Conservation (phyloP, 2,797 vertebrate species). For the Phrynocephalus forsythii region DNA sequence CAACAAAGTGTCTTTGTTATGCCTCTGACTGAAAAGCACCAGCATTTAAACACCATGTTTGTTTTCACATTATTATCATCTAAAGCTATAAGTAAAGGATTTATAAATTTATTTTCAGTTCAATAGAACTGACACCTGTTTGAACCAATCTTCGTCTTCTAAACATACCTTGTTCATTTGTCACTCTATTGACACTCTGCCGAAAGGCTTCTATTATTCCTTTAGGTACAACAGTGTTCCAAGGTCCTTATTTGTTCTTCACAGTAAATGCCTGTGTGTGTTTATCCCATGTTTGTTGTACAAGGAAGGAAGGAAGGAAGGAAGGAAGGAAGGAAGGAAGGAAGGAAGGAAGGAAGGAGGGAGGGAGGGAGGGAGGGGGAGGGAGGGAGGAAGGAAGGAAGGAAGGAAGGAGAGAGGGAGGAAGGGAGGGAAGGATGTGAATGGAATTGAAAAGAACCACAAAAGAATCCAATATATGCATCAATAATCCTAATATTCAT, state of each 20-base stretch:
- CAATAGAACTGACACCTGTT: conserved; percentile 6
- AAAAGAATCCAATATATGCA: background rate
- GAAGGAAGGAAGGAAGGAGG: too few species aligned
- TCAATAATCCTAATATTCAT: background rate
- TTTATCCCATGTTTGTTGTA: background rate
- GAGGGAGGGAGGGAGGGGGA: background rate
- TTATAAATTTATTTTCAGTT: conserved; percentile 10
- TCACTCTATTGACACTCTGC: conserved; percentile 13
- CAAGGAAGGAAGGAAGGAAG: background rate
- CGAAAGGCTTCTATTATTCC: conserved; percentile 25
- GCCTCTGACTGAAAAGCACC: background rate
- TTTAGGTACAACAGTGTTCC: conserved; percentile 6
- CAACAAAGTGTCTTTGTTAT: background rate
- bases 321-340: background rate
- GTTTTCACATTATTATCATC: background rate
- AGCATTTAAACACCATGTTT: background rate
- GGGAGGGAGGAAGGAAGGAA: background rate
- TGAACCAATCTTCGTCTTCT: conserved; percentile 14
- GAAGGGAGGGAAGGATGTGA: background rate
- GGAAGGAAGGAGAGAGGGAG: background rate
- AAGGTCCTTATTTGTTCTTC: conserved; percentile 14
- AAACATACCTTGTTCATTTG: conserved; percentile 16
- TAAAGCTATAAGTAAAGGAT: background rate
- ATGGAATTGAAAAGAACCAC: background rate
- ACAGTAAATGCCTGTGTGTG: conserved; percentile 10